Conservation (phyloP, 1,140 invertebrate species). For the Bombus superbus region DNA sequence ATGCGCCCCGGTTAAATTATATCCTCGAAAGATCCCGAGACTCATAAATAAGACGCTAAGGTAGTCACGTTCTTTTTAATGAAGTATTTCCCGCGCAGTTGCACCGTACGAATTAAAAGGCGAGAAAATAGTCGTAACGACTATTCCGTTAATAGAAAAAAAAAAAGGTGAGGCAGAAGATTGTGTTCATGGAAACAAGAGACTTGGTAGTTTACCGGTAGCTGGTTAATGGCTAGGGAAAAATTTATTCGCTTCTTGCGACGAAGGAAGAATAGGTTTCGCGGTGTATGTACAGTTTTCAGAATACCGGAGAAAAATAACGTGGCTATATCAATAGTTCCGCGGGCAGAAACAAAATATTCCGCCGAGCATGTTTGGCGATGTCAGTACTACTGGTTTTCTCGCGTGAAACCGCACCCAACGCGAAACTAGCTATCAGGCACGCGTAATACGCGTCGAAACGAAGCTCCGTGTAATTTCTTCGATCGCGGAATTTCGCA, state of each 20-base stretch:
- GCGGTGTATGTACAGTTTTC: slow-evolving; percentile 21
- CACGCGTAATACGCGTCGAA: background rate
- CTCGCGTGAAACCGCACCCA: background rate
- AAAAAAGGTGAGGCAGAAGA: background rate
- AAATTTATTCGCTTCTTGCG: slow-evolving; percentile 6
- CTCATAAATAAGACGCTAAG: background rate
- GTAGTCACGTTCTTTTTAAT: background rate
- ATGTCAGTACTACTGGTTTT: background rate
- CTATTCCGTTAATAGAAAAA: background rate
- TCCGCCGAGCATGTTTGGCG: background rate
- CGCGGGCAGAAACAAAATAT: background rate
- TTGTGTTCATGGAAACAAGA: background rate
- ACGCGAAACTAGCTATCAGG: background rate
- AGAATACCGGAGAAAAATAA: background rate
- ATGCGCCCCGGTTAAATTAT: background rate
- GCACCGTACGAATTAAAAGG: background rate
- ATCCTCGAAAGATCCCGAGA: background rate
- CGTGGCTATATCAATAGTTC: slow-evolving; percentile 1
- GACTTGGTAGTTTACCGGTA: background rate
- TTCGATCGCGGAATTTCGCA: slow-evolving; percentile 32
- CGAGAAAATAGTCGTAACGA: background rate
- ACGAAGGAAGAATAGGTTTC: background rate
- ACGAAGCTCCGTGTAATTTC: background rate
- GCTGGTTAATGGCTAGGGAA: background rate
- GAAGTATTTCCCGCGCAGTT: background rate